Conservation (phyloP, 2,888 invertebrate species). For the Dinocampus coccinellae region DNA sequence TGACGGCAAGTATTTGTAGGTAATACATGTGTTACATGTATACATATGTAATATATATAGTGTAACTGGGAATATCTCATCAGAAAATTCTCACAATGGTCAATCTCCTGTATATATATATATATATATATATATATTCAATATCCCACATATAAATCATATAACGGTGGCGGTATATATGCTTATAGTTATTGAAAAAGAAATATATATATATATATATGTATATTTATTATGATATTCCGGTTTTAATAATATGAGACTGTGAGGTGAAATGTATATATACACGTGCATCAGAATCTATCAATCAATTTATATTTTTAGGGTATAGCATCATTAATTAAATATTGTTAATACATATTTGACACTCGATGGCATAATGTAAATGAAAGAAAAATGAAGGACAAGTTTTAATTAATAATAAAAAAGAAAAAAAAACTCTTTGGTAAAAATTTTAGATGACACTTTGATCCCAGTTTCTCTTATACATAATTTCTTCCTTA, state of each 20-base stretch:
- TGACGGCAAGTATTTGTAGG: background rate
- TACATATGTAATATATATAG: constrained; percentile 1
- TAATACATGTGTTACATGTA: background rate
- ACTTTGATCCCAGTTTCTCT: background rate
- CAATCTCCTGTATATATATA: background rate
- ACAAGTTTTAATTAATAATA: constrained; percentile 15
- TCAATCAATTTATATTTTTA: background rate
- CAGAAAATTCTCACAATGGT: constrained; percentile 31
- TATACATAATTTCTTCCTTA: background rate
- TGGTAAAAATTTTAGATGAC: background rate
- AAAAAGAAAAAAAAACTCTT: constrained; percentile 1
- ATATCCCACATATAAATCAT: no score
- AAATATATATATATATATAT: no score
- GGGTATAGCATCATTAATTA: background rate
- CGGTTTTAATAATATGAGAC: no score
- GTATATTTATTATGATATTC: no score
- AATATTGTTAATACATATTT: constrained; percentile 1
- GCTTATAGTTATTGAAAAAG: no score
- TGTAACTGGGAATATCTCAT: constrained; percentile 32
- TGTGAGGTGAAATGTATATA: no score
- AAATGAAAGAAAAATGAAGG: background rate
- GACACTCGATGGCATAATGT: background rate
- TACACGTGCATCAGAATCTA: no score
- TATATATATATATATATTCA: no score
- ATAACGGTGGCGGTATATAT: no score